Base-by-base conservation (phyloP, 2,888 invertebrate genomes). In the Girardia tigrina region DNA sequence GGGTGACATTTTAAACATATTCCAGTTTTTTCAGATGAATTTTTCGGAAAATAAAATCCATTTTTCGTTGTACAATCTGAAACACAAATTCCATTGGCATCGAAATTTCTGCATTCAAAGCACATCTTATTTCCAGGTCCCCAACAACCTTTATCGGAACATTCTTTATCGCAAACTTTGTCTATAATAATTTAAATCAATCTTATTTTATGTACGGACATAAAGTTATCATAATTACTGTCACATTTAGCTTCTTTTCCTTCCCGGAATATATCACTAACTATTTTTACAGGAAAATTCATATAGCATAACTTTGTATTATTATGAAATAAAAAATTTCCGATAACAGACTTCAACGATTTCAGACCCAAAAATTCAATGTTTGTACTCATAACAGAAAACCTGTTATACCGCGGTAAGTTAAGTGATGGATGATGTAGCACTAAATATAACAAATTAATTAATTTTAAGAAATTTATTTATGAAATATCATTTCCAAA, bases 41-140 rank as follows among this genome's bases (percentile, higher is more conserved):
- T 16, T 4, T 56, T 56, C 6, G 56, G 56, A n/a, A 56, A 56
- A 56, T 56, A 56, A 56, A 56, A 56, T 8, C 56, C 56, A 6
- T n/a, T 56, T n/a, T 16, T 56, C n/a, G 4, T 4, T 6, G 2
- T 4, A 56, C 56, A 56, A 16, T 56, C n/a, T 4, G 56, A 56
- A 6, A 56, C 56, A 56, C 56, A 56, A 12, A n/a, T 56, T 4
- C n/a, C 56, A 16, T 4, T 23, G 4, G 56, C 56, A 12, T 56
- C 56, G 23, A 12, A 56, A 56, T 56, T 56, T 8, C 56, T 8
- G 28, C 75, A 75, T 8, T 26, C 27, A 23, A 72, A 73, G 72
- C 75, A 75, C 1, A 28, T 4, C 1, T 75, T 70, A 69, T 71
- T 69, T 72, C 28, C 29, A 73, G 75, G 75, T 20, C 75, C 75